Percentiles rank a stretch among this genome's conserved stretches.
These are phyloP conservation scores for Acrocera orbiculus DNA, from an alignment of 2,888 invertebrate species.

Conservation along the genomic window DNA sequence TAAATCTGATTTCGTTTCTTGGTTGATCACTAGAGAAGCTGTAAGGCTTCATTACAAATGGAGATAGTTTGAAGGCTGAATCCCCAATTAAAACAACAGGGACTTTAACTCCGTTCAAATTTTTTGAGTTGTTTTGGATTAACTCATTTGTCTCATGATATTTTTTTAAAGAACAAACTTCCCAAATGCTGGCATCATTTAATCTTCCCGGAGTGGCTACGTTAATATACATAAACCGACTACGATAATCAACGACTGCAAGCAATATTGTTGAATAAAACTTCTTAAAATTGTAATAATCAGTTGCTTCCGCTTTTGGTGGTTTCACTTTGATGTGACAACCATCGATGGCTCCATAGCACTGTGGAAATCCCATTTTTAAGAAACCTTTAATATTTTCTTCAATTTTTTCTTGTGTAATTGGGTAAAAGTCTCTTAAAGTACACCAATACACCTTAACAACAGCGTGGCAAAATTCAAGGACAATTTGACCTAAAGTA, in stretches of 20 bases:
- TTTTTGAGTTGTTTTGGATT: not conserved
- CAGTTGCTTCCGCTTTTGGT: not conserved
- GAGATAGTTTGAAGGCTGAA: not conserved
- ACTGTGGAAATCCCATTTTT: too few relatives aligned
- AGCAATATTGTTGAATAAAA: not conserved
- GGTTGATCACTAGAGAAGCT: not conserved
- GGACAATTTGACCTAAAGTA: too few relatives aligned
- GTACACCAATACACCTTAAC: too few relatives aligned
- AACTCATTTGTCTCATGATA: not conserved
- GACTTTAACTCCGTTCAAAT: not conserved
- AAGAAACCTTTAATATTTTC: too few relatives aligned
- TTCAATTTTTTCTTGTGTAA: too few relatives aligned
- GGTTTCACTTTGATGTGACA: not conserved
- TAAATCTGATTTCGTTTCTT: not conserved
- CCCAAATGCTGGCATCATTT: not conserved
- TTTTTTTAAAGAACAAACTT: not conserved
- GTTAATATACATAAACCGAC: not conserved
- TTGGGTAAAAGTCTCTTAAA: too few relatives aligned
- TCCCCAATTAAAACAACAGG: not conserved
- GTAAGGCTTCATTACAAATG: not conserved
- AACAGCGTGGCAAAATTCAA: too few relatives aligned
- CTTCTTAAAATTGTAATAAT: constrained; percentile 1
- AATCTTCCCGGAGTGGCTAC: not conserved
- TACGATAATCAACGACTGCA: not conserved
- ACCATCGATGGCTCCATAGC: too few relatives aligned